These are phyloP conservation scores for Cryptotis parvus DNA, from an alignment of 2,113 vertebrate genomes.

Conservation along the genomic window DNA sequence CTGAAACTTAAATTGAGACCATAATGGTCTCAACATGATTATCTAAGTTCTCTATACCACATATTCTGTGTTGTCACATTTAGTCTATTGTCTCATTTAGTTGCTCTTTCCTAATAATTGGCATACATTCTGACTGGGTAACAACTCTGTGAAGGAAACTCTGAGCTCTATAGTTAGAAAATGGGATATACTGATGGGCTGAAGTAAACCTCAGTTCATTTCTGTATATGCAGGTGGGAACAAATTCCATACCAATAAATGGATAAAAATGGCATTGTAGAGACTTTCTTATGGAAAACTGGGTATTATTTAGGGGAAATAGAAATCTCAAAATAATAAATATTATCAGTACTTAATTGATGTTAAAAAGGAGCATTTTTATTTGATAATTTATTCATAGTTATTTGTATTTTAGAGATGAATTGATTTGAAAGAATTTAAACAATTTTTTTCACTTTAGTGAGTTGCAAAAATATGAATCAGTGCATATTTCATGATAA, in stretches of 20 bases:
- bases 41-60: neutral
- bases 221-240: neutral
- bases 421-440: constrained; percentile 54
- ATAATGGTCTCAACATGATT: constrained; percentile 9
- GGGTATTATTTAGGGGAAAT: neutral
- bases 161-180: neutral
- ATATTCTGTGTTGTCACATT: neutral
- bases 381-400: neutral
- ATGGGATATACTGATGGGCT: neutral
- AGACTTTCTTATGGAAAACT: constrained; percentile 37
- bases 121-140: neutral
- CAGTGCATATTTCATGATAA: constrained; percentile 29
- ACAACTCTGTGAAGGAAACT: neutral
- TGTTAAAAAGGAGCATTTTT: neutral
- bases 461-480: constrained; percentile 19
- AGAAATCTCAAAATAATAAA: constrained; percentile 45
- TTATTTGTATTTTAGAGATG: constrained; percentile 43
- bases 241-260: neutral
- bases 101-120: constrained; percentile 15
- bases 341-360: neutral
- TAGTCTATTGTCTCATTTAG: neutral
- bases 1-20: no score
- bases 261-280: constrained; percentile 6
- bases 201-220: neutral
- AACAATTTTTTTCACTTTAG: constrained; percentile 19